A percentile compares a stretch with the other conserved stretches of the same genome.
These are phyloP conservation scores for Poecilia latipinna DNA, from an alignment of 2,113 vertebrate species.

Conservation along the genomic window DNA sequence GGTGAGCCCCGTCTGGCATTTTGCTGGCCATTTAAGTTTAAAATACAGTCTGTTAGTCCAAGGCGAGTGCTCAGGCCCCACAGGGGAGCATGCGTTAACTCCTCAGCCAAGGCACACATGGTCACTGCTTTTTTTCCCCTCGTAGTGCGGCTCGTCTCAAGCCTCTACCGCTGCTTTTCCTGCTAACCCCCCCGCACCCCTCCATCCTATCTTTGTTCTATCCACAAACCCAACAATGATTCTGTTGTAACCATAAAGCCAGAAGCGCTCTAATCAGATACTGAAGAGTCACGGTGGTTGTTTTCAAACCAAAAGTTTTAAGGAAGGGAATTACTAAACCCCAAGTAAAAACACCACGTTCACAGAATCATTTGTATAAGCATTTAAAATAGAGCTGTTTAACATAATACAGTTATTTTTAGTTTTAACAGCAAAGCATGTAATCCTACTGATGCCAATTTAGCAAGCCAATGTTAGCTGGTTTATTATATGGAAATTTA, in stretches of 20 bases:
- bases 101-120: constrained; percentile 60
- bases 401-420: too few relatives aligned
- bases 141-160: constrained; percentile 28
- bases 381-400: too few relatives aligned
- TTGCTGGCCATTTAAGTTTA: constrained; percentile 75
- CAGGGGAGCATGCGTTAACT: constrained; percentile 54
- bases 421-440: too few relatives aligned
- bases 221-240: constrained; percentile 38
- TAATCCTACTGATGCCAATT: too few relatives aligned
- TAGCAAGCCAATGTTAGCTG: not conserved
- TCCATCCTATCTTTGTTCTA: constrained; percentile 17
- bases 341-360: too few relatives aligned
- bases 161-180: constrained; percentile 34
- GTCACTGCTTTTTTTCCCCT: constrained; percentile 25
- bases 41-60: constrained; percentile 65
- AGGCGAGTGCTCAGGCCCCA: constrained; percentile 57
- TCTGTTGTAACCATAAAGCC: constrained; percentile 33
- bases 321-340: too few relatives aligned
- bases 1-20: constrained; percentile 67
- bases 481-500: not conserved
- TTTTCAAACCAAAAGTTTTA: not conserved
- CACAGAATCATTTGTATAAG: too few relatives aligned
- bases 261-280: constrained; percentile 45
- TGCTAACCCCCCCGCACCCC: constrained; percentile 12
- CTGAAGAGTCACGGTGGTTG: not conserved